Conservation (phyloP, 2,797 vertebrate genomes). For the Limosa lapponica region DNA sequence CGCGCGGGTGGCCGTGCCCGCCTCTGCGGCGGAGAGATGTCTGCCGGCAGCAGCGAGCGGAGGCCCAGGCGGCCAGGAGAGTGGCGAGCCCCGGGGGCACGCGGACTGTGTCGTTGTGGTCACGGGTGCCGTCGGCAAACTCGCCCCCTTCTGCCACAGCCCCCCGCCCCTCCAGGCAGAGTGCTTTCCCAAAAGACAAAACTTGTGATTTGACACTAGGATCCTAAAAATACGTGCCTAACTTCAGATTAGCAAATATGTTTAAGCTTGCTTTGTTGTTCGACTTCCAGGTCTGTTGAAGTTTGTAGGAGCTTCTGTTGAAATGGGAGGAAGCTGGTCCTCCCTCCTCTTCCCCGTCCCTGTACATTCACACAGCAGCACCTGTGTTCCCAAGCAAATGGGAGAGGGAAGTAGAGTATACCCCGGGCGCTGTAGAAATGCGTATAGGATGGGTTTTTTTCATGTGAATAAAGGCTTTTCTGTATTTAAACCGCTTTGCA, state of each 20-base stretch:
- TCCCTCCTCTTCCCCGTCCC: background rate
- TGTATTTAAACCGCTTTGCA: background rate
- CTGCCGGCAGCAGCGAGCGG: no score
- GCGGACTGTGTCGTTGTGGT: background rate
- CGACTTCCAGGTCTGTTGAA: background rate
- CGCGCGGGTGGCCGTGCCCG: background rate
- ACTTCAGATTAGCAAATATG: background rate
- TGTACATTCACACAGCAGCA: background rate
- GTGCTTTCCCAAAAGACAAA: background rate
- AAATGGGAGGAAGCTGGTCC: background rate
- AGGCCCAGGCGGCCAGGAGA: fast-evolving
- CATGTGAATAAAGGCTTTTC: background rate
- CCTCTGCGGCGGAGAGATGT: no score
- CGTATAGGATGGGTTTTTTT: background rate
- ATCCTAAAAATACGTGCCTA: background rate
- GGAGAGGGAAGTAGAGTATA: background rate
- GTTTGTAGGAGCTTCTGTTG: background rate
- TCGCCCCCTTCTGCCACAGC: background rate
- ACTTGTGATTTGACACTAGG: background rate
- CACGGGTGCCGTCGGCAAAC: background rate
- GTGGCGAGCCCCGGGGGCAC: fast-evolving
- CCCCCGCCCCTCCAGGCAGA: fast-evolving
- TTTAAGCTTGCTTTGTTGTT: background rate
- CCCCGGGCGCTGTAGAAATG: no score
- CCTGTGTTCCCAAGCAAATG: background rate